Base-by-base conservation (phyloP, 2,113 vertebrate genomes). In the Stegostoma tigrinum region DNA sequence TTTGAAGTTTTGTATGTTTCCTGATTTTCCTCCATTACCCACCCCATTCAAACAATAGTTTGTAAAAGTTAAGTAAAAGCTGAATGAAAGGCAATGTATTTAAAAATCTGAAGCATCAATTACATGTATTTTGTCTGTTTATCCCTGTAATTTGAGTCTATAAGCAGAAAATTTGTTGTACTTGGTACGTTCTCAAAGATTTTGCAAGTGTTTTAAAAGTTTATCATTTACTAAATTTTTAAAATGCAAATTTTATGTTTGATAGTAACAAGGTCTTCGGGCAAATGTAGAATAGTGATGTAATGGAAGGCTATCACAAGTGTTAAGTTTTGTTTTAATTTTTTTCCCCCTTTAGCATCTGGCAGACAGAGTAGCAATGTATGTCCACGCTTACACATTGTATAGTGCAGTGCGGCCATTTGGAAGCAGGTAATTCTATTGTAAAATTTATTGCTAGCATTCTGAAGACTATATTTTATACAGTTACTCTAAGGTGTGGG, bases 361-460 rank as follows among this genome's bases (percentile, higher is more conserved):
- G 86, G 98, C 99, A 0, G 99, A 99, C 96, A 97, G 99, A 98
- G 99, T 99, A 97, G 98, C 99, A 95, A 99, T 99, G 99, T 99
- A 99, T 0, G 99, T 99, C 70, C 99, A 99, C 2, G 99, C 99
- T 2, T 99, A 99, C 97, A 99, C 99, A 0, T 97, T 99, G 48
- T 99, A 99, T 98, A 99, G 99, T 55, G 99, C 99, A 12, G 99
- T 99, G 72, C 98, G 99, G 96, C 99, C 99, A 38, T 99, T 99
- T 38, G 99, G 99, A n/a, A 99, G 99, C 98, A 99, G 99, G 99
- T 99, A 96, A 48, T 45, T 87, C 45, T 70, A 30, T 61, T 87
- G 42, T 55, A 27, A 38, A 48, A 75, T 95, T 95, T 48, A 55
- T 52, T 80, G 21, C 48, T 10, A 61, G 10, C 61, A 8, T 85